phyloP scores from a whole-genome alignment of 2,797 vertebrate genomes.

The Cygnus olor region DNA sequence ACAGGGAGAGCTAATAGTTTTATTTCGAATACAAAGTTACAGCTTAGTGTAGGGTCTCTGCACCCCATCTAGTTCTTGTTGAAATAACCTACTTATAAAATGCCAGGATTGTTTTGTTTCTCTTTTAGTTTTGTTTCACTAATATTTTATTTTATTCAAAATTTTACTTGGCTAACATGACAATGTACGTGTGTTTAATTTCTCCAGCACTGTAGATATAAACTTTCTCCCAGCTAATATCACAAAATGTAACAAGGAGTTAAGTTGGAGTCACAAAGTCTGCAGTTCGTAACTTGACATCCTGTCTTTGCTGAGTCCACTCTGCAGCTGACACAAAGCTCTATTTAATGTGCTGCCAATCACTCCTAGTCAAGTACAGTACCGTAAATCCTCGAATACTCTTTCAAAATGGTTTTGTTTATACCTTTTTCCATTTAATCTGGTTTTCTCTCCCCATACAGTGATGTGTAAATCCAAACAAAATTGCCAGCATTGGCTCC shows the following conservation, averaged over 20 bases:
- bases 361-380: conserved; percentile 65
- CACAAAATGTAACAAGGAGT: conserved; percentile 75
- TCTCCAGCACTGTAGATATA: conserved; percentile 62
- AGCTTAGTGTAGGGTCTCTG: conserved; percentile 7
- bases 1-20: background rate
- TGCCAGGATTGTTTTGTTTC: conserved; percentile 35
- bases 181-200: conserved; percentile 60
- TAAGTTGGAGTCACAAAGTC: conserved; percentile 78
- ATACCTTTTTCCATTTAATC: conserved; percentile 48
- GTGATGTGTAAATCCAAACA: conserved; percentile 27
- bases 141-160: conserved; percentile 54
- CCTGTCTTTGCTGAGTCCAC: conserved; percentile 74
- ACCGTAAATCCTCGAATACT: conserved; percentile 70
- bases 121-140: conserved; percentile 54
- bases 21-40: conserved; percentile 38
- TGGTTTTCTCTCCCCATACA: background rate
- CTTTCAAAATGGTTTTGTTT: conserved; percentile 57
- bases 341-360: conserved; percentile 78
- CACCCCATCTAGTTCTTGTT: conserved; percentile 38
- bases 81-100: conserved; percentile 52
- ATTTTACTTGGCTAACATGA: conserved; percentile 64
- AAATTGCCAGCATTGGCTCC: background rate
- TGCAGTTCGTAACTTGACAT: conserved; percentile 78
- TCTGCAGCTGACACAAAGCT: conserved; percentile 77
- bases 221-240: conserved; percentile 77